Conservation (phyloP, 1,140 invertebrate species). For the Anoplophora glabripennis region DNA sequence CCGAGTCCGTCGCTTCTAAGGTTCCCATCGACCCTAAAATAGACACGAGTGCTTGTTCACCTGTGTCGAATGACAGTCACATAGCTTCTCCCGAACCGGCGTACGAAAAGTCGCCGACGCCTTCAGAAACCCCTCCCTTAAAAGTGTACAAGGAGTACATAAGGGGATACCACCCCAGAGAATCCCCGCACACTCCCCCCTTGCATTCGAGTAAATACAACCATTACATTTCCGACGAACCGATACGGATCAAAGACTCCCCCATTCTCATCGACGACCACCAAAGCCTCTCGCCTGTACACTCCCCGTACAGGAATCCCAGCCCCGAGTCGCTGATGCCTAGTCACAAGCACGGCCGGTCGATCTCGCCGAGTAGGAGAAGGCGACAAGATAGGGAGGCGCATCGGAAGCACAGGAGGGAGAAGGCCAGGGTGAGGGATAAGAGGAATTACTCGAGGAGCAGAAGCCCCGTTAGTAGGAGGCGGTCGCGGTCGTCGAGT, state of each 20-base stretch:
- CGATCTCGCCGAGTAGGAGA: conserved; percentile 44
- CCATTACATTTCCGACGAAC: conserved; percentile 22
- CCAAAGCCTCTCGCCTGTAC: conserved; percentile 21
- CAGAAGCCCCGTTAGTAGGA: conserved; percentile 34
- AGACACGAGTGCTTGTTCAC: conserved; percentile 41
- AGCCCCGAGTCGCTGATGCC: conserved; percentile 18
- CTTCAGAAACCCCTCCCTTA: conserved; percentile 58
- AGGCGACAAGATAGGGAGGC: conserved; percentile 44
- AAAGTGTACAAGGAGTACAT: conserved; percentile 21
- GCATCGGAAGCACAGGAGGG: conserved; percentile 51
- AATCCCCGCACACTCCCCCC: conserved; percentile 45
- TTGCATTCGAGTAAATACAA: conserved; percentile 19
- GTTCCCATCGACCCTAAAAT: conserved; percentile 21
- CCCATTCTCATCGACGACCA: conserved; percentile 38
- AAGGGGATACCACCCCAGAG: conserved; percentile 26
- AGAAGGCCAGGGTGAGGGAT: conserved; percentile 50
- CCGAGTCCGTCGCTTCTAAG: conserved; percentile 8
- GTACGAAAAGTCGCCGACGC: conserved; percentile 44
- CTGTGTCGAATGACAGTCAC: conserved; percentile 45
- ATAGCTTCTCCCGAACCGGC: conserved; percentile 41
- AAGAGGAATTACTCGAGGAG: conserved; percentile 32
- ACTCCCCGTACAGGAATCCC: conserved; percentile 15
- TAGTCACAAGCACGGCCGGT: conserved; percentile 26
- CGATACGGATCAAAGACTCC: conserved; percentile 23
- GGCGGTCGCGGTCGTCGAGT: conserved; percentile 49